These are phyloP conservation scores for Sterrhoptilus dennistouni DNA, from an alignment of 2,113 vertebrate genomes.

Conservation along the genomic window DNA sequence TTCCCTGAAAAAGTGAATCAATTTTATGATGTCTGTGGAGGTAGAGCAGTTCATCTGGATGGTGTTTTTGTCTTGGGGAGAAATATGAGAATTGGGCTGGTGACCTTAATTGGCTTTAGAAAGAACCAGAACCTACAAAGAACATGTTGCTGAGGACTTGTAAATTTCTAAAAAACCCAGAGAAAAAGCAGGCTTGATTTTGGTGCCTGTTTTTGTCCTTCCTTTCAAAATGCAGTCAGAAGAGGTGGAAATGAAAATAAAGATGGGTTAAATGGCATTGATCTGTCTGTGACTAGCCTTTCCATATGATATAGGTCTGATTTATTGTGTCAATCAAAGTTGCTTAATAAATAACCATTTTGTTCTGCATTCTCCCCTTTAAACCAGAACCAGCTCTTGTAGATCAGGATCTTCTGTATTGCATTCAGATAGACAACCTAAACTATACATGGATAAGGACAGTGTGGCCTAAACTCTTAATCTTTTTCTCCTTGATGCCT, in stretches of 20 bases:
- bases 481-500: not conserved
- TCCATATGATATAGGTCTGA: not conserved
- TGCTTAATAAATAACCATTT: not conserved
- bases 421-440: not conserved
- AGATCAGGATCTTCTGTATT: not conserved
- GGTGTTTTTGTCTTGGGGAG: not conserved
- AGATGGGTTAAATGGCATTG: not conserved
- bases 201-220: not conserved
- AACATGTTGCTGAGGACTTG: not conserved
- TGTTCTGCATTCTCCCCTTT: not conserved
- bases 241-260: not conserved
- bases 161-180: not conserved
- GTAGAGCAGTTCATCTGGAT: not conserved
- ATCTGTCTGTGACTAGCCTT: not conserved
- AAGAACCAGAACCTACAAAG: not conserved
- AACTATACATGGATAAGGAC: not conserved
- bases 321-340: not conserved
- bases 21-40: not conserved
- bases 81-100: not conserved
- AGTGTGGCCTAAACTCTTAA: not conserved
- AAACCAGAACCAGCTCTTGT: not conserved
- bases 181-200: not conserved
- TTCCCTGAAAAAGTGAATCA: not conserved
- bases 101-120: not conserved
- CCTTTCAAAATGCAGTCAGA: not conserved